phyloP scores from a whole-genome alignment of 2,113 vertebrate genomes.

The Leucoraja erinaceus region DNA sequence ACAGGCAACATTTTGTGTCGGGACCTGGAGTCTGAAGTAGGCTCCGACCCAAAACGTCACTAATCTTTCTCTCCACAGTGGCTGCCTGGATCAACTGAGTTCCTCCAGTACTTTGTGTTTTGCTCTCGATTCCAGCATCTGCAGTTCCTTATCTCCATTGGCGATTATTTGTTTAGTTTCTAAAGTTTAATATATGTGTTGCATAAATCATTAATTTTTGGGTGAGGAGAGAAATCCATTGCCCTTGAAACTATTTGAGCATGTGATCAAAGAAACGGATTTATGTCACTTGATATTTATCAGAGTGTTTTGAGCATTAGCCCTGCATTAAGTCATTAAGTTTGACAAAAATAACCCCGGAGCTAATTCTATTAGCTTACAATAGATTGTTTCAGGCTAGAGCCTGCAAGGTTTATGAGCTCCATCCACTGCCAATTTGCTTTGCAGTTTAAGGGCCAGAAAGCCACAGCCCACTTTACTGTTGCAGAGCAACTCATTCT shows the following conservation, averaged over 20 bases:
- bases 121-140: no score
- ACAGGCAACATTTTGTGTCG: no score
- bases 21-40: no score
- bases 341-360: conserved; percentile 1
- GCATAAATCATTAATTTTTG: not conserved
- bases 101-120: no score
- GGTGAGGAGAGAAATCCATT: not conserved
- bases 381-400: not conserved
- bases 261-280: not conserved
- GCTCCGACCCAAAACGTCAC: no score
- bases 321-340: not conserved
- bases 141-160: no score
- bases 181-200: not conserved
- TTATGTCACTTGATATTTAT: conserved; percentile 17
- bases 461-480: not conserved
- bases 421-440: not conserved
- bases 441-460: not conserved
- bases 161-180: no score
- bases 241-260: not conserved
- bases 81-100: no score
- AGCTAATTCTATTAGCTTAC: not conserved
- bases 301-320: not conserved
- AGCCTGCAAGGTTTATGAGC: not conserved
- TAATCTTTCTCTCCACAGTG: no score
- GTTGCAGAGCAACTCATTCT: not conserved